Evolutionary conservation across 2,797 vertebrate species (phyloP), one percentile per base, ranked within the genome.

Genomic region (Centroberyx gerrardi): DNA sequence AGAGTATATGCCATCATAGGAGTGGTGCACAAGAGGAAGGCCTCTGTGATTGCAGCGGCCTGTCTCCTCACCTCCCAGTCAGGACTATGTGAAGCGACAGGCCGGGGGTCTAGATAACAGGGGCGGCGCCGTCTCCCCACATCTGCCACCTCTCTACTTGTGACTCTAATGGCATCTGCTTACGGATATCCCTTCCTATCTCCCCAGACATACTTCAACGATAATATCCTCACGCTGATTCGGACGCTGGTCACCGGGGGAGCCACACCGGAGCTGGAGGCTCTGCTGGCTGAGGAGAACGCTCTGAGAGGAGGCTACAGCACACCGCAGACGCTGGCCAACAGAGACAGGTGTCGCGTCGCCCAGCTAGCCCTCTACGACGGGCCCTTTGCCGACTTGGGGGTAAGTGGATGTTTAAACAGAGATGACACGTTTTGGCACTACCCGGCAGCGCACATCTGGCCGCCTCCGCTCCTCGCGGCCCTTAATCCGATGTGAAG

Each of bases 201-300:
- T 94, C 89, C 76, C 70, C 95, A 99, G 98, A 99, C 98, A 51
- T 99, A 99, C 94, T 99, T 99, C 95, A 99, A 99, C 74, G 98
- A 99, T 93, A 99, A 99, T 91, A 99, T 99, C 94, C 97, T 99
- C 87, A 99, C 98, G 29, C 94, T 99, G 92, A 99, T 99, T 89
- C 97, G 98, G 93, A 99, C 98, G 18, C 93, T 99, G 95, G 98
- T 99, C 93, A 99, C 98, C 10, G 98, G 98, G 81, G 98, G 98
- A 77, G 98, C 98, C 90, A 99, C 98, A 0, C 98, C 98, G 0
- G 98, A 99, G 96, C 96, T 99, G 72, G 98, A 99, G 94, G 96
- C 90, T 36, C 95, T 99, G 89, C 90, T 99, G 82, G 98, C 98
- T 2, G 98, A 99, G 85, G 98, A 99, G 90, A 99, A 99, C 0